A percentile compares a stretch with the other conserved stretches of the same genome.
Conservation (phyloP, 2,797 vertebrate genomes). For the Buceros bicornis region DNA sequence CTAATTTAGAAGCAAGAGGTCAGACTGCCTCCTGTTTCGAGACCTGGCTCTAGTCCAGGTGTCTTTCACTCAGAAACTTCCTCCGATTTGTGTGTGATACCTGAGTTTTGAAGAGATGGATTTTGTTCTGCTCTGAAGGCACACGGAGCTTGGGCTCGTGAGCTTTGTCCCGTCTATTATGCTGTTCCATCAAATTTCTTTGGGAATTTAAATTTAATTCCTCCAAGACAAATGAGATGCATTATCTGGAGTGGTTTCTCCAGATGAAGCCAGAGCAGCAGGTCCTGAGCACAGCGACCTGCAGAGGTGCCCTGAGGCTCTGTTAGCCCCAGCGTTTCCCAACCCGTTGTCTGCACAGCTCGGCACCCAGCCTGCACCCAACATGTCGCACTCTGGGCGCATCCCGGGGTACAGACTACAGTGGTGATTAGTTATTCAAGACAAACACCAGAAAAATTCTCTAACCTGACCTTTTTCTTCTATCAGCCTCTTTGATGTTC, state of each 20-base stretch:
- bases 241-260: background rate
- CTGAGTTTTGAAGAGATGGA: background rate
- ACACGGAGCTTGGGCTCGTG: accelerated
- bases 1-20: background rate
- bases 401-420: background rate
- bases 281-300: background rate
- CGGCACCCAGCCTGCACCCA: background rate
- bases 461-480: background rate
- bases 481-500: background rate
- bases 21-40: background rate
- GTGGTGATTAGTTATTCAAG: background rate
- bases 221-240: conserved; percentile 26
- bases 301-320: background rate
- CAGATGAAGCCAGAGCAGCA: background rate
- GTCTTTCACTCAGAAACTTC: background rate
- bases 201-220: conserved; percentile 47
- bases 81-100: background rate
- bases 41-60: background rate
- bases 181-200: background rate
- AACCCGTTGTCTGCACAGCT: background rate
- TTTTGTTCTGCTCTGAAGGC: background rate
- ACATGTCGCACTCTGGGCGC: accelerated
- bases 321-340: background rate
- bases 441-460: background rate
- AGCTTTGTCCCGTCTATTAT: background rate